These are phyloP conservation scores for Rhopalosiphum maidis DNA, from an alignment of 1,140 invertebrate genomes.

Conservation along the genomic window DNA sequence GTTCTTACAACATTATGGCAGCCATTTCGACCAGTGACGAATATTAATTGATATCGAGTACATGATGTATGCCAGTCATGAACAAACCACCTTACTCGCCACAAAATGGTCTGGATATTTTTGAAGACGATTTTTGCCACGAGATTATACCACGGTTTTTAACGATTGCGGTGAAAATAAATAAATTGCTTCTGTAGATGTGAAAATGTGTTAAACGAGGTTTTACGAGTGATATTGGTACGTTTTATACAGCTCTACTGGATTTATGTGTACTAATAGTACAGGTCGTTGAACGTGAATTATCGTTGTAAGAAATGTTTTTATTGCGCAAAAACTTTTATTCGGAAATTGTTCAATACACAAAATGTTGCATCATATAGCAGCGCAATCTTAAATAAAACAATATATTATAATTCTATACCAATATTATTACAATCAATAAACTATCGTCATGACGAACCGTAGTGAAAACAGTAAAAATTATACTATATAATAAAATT, in stretches of 20 bases:
- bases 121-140: background rate
- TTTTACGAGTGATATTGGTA: conserved; percentile 8
- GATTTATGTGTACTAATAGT: background rate
- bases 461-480: background rate
- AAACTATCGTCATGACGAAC: background rate
- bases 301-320: background rate
- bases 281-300: background rate
- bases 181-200: background rate
- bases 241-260: background rate
- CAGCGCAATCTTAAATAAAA: background rate
- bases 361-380: background rate
- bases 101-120: background rate
- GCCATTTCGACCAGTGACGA: background rate
- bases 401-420: background rate
- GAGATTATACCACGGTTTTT: background rate
- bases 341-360: background rate
- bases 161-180: background rate
- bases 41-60: background rate
- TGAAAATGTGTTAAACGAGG: background rate
- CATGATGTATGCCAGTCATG: background rate
- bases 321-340: background rate
- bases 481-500: background rate
- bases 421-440: background rate
- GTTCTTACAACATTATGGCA: background rate
- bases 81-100: background rate